phyloP scores from a whole-genome alignment of 2,888 invertebrate species.

The Ypsolopha scabrella region DNA sequence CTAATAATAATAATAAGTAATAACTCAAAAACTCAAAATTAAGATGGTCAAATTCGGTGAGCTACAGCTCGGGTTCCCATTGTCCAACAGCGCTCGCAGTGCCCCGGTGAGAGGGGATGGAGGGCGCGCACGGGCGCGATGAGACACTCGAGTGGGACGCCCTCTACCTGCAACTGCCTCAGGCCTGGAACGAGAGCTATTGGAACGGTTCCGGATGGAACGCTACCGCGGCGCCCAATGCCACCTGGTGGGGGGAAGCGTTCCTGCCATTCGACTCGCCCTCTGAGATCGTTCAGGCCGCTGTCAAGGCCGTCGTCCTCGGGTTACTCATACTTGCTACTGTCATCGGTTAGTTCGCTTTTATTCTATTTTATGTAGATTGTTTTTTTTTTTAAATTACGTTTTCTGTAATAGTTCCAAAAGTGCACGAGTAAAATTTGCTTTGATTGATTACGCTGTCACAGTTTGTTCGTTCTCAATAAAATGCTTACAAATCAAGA shows the following conservation, averaged over 20 bases:
- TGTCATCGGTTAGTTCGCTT: slow-evolving; percentile 63
- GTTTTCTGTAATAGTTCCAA: too few species aligned
- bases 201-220: slow-evolving; percentile 45
- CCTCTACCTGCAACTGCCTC: slow-evolving; percentile 42
- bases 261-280: slow-evolving; percentile 61
- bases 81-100: slow-evolving; percentile 33
- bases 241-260: slow-evolving; percentile 45
- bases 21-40: not conserved
- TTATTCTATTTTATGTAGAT: too few species aligned
- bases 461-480: too few species aligned
- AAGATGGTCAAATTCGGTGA: not conserved
- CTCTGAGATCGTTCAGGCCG: slow-evolving; percentile 71
- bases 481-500: too few species aligned
- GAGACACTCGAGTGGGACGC: slow-evolving; percentile 57
- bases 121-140: slow-evolving; percentile 57
- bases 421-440: too few species aligned
- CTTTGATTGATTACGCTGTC: too few species aligned
- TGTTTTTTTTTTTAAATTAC: too few species aligned
- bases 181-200: slow-evolving; percentile 38
- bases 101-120: slow-evolving; percentile 60
- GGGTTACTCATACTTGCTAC: slow-evolving; percentile 74
- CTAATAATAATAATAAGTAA: too few species aligned
- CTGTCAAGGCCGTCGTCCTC: slow-evolving; percentile 69
- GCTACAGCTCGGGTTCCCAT: too few species aligned
- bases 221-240: slow-evolving; percentile 37